A percentile compares a stretch with the other conserved stretches of the same genome.
phyloP scores from a whole-genome alignment of 2,113 vertebrate genomes.

The Bubalus kerabau region DNA sequence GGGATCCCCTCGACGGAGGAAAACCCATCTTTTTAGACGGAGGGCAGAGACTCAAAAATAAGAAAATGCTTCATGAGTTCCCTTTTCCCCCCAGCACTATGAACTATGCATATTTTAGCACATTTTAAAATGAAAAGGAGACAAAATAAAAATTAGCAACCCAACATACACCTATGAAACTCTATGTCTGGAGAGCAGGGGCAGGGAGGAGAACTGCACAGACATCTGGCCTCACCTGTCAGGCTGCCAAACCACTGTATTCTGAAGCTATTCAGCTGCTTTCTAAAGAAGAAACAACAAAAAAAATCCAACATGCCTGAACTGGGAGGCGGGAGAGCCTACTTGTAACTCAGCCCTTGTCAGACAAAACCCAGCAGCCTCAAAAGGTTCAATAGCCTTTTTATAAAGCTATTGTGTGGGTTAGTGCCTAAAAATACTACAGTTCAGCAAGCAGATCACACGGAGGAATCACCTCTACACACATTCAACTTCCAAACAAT shows the following conservation, averaged over 20 bases:
- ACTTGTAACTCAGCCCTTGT: constrained; percentile 13
- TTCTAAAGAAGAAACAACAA: constrained; percentile 5
- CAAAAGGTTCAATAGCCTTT: constrained; percentile 35
- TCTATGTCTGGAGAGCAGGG: background rate
- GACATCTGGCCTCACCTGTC: constrained; percentile 18
- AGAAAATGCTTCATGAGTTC: background rate
- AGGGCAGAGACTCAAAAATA: background rate
- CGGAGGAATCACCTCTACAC: background rate
- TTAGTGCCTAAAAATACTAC: constrained; percentile 37
- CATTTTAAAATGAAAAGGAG: constrained; percentile 35
- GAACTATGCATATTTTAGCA: constrained; percentile 38
- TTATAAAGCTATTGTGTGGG: constrained; percentile 52
- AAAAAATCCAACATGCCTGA: background rate
- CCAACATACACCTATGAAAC: background rate
- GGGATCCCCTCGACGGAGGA: background rate
- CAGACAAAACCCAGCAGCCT: constrained; percentile 26
- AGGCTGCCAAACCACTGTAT: constrained; percentile 20
- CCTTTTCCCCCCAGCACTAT: background rate
- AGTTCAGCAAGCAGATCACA: background rate
- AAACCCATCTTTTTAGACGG: background rate
- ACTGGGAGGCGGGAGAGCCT: background rate
- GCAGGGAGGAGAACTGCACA: background rate
- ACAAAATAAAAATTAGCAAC: constrained; percentile 33
- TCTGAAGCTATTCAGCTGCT: background rate
- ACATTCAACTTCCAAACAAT: background rate